Conservation (phyloP, 2,888 invertebrate species). For the Microctonus hyperodae region DNA sequence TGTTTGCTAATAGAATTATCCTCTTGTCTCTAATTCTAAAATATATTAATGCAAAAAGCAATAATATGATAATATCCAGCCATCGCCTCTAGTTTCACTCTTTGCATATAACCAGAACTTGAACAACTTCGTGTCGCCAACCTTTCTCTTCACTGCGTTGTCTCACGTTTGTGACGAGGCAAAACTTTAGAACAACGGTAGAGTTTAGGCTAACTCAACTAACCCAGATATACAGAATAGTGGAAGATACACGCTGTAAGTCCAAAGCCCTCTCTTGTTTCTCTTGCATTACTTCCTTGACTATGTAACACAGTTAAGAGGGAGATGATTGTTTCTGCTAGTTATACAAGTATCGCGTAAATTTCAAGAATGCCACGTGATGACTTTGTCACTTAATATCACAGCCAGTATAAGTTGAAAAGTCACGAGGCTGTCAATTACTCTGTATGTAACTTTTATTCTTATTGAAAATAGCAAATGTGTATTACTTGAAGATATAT, state of each 20-base stretch:
- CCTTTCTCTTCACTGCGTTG: not conserved
- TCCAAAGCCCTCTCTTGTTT: slow-evolving; percentile 10
- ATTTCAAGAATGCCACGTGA: not conserved
- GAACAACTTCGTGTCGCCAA: not conserved
- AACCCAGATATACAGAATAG: slow-evolving; percentile 22
- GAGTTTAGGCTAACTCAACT: slow-evolving; percentile 25
- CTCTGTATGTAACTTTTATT: no score
- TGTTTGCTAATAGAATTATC: no score
- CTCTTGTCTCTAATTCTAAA: no score
- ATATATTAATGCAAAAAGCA: no score
- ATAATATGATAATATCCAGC: no score
- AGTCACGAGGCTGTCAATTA: no score
- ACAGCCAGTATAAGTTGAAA: not conserved
- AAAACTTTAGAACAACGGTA: slow-evolving; percentile 7
- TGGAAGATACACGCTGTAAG: slow-evolving; percentile 1
- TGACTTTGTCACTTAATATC: not conserved
- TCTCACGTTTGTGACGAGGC: slow-evolving; percentile 1
- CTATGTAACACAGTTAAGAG: not conserved
- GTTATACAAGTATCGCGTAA: not conserved
- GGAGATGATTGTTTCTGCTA: not conserved
- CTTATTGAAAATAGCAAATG: no score
- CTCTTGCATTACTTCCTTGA: slow-evolving; percentile 2
- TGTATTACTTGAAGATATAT: no score
- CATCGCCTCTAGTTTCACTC: not conserved
- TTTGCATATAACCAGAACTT: not conserved